Percentiles rank a stretch among this genome's conserved stretches.
Evolutionary conservation across 2,113 vertebrate genomes (phyloP).

Genomic region (Callaeas wilsoni): DNA sequence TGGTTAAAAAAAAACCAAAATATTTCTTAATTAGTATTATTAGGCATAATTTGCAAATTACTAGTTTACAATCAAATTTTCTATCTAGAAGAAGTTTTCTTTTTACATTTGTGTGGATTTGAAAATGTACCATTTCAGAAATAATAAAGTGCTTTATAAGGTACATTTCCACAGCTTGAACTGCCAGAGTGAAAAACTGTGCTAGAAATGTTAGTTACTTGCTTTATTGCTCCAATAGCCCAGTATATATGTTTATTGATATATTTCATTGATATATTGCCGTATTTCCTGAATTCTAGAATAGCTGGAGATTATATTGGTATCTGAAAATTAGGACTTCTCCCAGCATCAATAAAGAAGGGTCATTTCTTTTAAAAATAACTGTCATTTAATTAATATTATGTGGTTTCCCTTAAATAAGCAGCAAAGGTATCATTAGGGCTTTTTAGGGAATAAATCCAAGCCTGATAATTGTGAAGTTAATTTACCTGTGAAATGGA

Average conservation of each 20-base stretch:
- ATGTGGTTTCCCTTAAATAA: background rate
- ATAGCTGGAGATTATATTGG: background rate
- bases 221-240: background rate
- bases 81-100: background rate
- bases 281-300: background rate
- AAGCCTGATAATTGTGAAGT: background rate
- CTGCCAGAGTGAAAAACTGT: background rate
- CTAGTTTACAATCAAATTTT: background rate
- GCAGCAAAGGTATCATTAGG: background rate
- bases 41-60: background rate
- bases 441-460: background rate
- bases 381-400: background rate
- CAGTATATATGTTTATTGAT: background rate
- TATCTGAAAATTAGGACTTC: background rate
- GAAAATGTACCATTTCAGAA: background rate
- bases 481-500: conserved; percentile 26
- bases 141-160: background rate
- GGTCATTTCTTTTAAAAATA: background rate
- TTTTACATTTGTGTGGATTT: background rate
- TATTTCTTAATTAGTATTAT: background rate
- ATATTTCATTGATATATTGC: background rate
- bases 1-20: background rate
- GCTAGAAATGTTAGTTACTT: background rate
- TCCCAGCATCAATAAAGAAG: background rate
- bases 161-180: background rate